Evolutionary conservation across 2,888 invertebrate species (phyloP), one percentile per base, ranked within the genome.

Genomic region (Epirrita christyi): DNA sequence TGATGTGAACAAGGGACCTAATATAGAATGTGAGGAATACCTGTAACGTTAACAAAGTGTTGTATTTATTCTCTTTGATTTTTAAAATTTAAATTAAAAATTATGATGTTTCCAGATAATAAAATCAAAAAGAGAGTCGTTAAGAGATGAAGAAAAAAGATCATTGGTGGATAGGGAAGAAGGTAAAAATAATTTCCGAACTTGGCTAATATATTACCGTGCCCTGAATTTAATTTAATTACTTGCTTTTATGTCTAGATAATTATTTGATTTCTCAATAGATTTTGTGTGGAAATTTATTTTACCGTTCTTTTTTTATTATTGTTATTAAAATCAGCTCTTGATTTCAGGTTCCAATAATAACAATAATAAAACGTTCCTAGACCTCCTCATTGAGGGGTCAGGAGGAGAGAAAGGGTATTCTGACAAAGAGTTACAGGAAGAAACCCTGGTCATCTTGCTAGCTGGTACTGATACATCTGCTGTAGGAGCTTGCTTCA

Each of bases 401-500:
- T 32, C 32, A 32, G 32, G 32, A 29, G 28, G 28, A 32, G 32
- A 32, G 32, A 32, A 32, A 32, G 32, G 32, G 32, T 32, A 32
- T 32, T 32, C 32, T 54, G 64, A 80, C 14, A 6, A 60, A 1
- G 78, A 81, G 42, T 55, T 85, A 0, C 66, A 61, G 1, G 84
- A 85, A 13, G 85, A 85, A 48, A 67, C 67, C 0, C 13, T 80
- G 7, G 32, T 32, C 9, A 32, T 13, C 13, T 13, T 76, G 6
- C 3, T 78, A 0, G 85, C 81, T 11, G 82, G 81, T 0, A 80
- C 79, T 0, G 85, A 83, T 37, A 83, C 82, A 0, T 74, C 81
- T 0, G 80, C 83, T 5, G 75, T 76, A 0, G 77, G 73, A 0
- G 54, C 63, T 0, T 66, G 73, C 0, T 83, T 78, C 37, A 64